Conservation (phyloP, 2,113 vertebrate genomes). For the Anser brachyrhynchus region DNA sequence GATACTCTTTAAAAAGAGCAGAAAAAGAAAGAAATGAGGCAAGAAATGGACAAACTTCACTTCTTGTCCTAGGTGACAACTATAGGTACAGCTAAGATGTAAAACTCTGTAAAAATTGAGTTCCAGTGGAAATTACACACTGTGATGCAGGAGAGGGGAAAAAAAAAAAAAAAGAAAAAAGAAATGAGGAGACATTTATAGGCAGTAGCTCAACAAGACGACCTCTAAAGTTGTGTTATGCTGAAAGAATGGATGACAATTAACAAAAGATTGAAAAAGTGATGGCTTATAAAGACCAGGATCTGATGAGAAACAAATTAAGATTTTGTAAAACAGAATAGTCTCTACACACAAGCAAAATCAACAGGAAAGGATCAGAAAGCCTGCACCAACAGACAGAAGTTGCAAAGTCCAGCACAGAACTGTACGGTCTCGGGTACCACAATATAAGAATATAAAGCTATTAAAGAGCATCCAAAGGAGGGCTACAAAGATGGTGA, state of each 20-base stretch:
- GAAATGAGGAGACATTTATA: background rate
- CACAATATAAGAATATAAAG: too few species aligned
- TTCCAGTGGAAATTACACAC: background rate
- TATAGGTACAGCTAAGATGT: background rate
- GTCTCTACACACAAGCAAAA: background rate
- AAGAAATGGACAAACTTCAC: background rate
- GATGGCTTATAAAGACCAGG: background rate
- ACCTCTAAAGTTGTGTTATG: background rate
- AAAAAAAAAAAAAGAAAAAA: background rate
- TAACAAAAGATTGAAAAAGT: background rate
- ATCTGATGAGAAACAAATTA: background rate
- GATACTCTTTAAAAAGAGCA: background rate
- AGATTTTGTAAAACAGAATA: background rate
- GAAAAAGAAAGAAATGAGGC: background rate
- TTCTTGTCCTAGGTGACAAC: background rate
- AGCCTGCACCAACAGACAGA: background rate
- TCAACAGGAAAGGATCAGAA: background rate
- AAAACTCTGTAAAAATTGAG: background rate
- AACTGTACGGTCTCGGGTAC: background rate
- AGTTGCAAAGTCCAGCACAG: background rate
- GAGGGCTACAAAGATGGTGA: too few species aligned
- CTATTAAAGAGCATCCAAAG: too few species aligned
- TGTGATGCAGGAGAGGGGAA: accelerated
- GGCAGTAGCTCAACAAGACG: background rate
- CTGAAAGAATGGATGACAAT: background rate